phyloP scores from a whole-genome alignment of 2,113 vertebrate genomes.

The Taxidea taxus region DNA sequence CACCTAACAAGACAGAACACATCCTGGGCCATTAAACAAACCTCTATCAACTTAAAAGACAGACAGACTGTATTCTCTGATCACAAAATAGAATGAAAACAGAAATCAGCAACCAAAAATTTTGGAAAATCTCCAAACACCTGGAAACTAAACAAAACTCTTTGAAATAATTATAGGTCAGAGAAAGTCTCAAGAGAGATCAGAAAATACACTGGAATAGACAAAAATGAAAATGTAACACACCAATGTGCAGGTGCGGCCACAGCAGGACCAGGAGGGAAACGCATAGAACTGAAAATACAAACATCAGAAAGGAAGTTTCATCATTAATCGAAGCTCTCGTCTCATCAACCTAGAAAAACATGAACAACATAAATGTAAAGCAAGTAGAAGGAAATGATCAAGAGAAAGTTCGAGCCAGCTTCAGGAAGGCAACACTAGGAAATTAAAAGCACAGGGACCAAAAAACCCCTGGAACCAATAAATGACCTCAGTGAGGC shows the following conservation, averaged over 20 bases:
- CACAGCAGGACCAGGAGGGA: not conserved
- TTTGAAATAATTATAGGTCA: not conserved
- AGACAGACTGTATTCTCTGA: not conserved
- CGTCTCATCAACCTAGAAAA: not conserved
- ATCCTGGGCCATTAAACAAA: not conserved
- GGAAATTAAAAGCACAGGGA: not conserved
- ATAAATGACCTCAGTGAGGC: no score
- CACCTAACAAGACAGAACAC: accelerated
- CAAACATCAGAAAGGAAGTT: not conserved
- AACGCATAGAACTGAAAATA: not conserved
- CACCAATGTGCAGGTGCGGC: no score
- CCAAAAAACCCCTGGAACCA: not conserved
- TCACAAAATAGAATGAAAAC: not conserved
- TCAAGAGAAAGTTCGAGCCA: not conserved
- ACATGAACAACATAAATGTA: not conserved
- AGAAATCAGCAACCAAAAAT: not conserved
- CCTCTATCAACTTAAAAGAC: not conserved
- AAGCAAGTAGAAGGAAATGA: not conserved
- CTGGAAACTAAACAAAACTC: not conserved
- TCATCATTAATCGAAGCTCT: not conserved
- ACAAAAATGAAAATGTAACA: not conserved
- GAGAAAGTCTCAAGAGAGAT: not conserved
- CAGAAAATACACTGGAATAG: not conserved
- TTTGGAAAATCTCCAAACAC: not conserved
- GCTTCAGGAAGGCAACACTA: not conserved